A percentile compares a stretch with the other conserved stretches of the same genome.
These are phyloP conservation scores for Liparis tanakae DNA, from an alignment of 2,797 vertebrate species.

Conservation along the genomic window DNA sequence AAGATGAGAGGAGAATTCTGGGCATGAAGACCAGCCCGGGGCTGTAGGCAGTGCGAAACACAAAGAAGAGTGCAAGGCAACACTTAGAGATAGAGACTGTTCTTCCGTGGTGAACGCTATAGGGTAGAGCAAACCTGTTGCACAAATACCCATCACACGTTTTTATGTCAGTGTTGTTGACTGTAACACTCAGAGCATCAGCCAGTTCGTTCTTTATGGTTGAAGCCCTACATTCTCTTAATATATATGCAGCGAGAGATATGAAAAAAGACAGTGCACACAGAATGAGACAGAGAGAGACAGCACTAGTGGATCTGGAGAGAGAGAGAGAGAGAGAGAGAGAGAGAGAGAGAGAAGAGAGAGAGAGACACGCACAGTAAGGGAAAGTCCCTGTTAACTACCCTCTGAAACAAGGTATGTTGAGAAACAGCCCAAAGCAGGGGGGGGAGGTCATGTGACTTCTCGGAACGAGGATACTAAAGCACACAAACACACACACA, in stretches of 20 bases:
- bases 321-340: constrained; percentile 27
- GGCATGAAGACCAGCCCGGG: constrained; percentile 41
- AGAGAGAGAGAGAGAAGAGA: constrained; percentile 45
- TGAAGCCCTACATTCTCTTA: constrained; percentile 30
- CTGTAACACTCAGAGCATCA: constrained; percentile 57
- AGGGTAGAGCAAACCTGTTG: constrained; percentile 28
- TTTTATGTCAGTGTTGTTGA: constrained; percentile 54
- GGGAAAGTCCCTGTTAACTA: constrained; percentile 84
- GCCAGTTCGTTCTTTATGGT: constrained; percentile 44
- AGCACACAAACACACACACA: constrained; percentile 55
- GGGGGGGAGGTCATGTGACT: constrained; percentile 80
- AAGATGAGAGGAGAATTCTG: constrained; percentile 35
- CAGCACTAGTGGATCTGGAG: constrained; percentile 19
- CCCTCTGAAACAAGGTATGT: constrained; percentile 83
- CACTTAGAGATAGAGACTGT: constrained; percentile 24
- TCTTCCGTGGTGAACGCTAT: constrained; percentile 7
- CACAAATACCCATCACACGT: constrained; percentile 38
- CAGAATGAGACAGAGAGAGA: background rate
- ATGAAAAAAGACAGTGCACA: constrained; percentile 11
- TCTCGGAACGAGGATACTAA: constrained; percentile 83
- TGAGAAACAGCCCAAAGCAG: constrained; percentile 79
- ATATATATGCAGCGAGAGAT: constrained; percentile 29
- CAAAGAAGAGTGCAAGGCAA: constrained; percentile 33
- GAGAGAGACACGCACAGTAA: constrained; percentile 53
- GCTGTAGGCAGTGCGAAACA: constrained; percentile 43